Conservation (phyloP, 2,113 vertebrate species). For the Tychaedon coryphoeus region DNA sequence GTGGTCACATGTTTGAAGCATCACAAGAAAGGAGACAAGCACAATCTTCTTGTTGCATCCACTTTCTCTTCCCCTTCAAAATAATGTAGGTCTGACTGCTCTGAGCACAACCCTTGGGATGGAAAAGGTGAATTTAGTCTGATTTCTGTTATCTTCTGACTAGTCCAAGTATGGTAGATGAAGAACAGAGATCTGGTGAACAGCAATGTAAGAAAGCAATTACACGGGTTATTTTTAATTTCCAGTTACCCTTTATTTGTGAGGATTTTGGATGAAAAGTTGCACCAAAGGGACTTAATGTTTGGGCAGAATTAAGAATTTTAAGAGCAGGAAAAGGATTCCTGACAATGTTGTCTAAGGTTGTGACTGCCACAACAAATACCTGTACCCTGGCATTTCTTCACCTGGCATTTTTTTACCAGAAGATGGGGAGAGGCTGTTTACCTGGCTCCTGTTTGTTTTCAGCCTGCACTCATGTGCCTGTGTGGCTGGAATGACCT, state of each 20-base stretch:
- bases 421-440: background rate
- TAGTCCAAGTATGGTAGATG: background rate
- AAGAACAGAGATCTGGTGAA: background rate
- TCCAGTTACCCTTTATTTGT: background rate
- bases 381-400: background rate
- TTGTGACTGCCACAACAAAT: background rate
- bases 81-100: background rate
- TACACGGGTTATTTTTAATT: background rate
- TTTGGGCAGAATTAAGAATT: background rate
- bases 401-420: background rate
- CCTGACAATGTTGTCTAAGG: background rate
- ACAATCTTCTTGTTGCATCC: background rate
- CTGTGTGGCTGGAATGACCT: slow-evolving; percentile 26
- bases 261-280: background rate
- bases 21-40: background rate
- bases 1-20: background rate
- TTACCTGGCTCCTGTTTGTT: slow-evolving; percentile 32
- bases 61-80: background rate
- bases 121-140: background rate
- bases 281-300: background rate
- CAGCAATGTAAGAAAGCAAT: fast-evolving
- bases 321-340: background rate
- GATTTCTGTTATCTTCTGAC: background rate
- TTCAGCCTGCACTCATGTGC: slow-evolving; percentile 4
- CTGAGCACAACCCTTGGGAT: background rate